phyloP scores from a whole-genome alignment of 2,113 vertebrate species.

The Chauna torquata region DNA sequence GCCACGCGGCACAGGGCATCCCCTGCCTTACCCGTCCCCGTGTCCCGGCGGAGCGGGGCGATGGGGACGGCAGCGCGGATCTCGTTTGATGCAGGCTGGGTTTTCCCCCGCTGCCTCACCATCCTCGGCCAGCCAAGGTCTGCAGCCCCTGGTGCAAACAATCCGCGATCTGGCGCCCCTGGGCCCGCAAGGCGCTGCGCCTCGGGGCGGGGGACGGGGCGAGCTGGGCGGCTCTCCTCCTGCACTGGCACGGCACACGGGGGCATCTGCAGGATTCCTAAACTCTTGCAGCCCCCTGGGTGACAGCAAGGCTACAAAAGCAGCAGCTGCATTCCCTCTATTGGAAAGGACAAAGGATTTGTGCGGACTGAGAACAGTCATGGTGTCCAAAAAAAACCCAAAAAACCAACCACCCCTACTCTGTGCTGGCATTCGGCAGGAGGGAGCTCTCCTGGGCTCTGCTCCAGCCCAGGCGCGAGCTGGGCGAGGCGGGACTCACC shows the following conservation, averaged over 20 bases:
- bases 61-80: not conserved
- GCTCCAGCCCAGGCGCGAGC: not conserved
- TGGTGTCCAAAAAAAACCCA: not conserved
- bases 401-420: not conserved
- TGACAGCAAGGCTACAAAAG: not conserved
- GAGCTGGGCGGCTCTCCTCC: rapidly evolving
- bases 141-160: not conserved
- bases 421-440: not conserved
- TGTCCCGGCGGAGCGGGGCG: rapidly evolving
- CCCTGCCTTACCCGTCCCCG: not conserved
- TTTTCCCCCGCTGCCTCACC: rapidly evolving
- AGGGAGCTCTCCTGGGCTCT: not conserved
- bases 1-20: not conserved
- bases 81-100: not conserved
- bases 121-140: rapidly evolving
- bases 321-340: not conserved
- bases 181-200: not conserved
- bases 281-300: not conserved
- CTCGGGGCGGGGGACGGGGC: not conserved
- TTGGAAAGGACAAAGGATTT: not conserved
- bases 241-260: rapidly evolving
- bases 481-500: not conserved
- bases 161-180: not conserved
- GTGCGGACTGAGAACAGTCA: not conserved
- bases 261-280: not conserved